Evolutionary conservation across 2,797 vertebrate genomes (phyloP).

Genomic region (Micrastur ruficollis): DNA sequence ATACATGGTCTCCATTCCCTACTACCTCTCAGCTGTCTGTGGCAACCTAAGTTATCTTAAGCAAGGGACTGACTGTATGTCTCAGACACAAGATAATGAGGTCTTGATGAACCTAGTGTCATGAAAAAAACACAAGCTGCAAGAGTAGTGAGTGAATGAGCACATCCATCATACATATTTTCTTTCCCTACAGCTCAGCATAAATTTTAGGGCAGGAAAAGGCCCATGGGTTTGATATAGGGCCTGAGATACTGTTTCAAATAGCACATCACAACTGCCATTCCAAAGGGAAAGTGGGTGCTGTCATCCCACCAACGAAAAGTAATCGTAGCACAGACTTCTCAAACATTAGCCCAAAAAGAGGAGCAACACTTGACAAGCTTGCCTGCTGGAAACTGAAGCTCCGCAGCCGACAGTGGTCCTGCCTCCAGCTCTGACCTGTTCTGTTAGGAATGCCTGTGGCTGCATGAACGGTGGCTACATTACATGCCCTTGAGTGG

Average conservation of each 20-base stretch:
- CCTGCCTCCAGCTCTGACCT: not conserved
- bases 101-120: not conserved
- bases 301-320: not conserved
- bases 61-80: not conserved
- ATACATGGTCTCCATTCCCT: not conserved
- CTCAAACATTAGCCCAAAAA: not conserved
- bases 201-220: not conserved
- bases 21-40: not conserved
- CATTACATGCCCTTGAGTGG: accelerated
- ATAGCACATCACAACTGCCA: not conserved
- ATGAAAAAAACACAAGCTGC: not conserved
- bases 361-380: not conserved
- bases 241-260: not conserved
- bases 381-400: not conserved
- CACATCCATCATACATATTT: not conserved
- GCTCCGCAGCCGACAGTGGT: not conserved
- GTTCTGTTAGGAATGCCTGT: accelerated
- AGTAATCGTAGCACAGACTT: not conserved
- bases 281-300: not conserved
- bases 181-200: not conserved
- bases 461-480: not conserved
- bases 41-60: not conserved
- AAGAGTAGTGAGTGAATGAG: not conserved
- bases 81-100: not conserved
- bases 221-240: not conserved